A percentile compares a stretch with the other conserved stretches of the same genome.
Conservation (phyloP, 2,113 vertebrate genomes). For the Rhinogobius similis region DNA sequence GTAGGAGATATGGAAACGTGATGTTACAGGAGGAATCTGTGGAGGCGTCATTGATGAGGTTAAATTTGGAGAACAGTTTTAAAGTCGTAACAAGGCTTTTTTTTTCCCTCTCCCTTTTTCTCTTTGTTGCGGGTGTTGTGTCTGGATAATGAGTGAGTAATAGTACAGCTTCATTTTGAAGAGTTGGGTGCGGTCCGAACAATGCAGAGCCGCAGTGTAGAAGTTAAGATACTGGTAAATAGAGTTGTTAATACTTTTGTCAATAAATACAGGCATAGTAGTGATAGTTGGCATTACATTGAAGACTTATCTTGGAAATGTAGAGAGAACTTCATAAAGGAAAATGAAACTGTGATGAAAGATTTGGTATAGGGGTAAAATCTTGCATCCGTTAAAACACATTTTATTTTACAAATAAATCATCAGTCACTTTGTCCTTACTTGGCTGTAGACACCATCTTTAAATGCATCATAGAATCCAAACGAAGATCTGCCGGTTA, state of each 20-base stretch:
- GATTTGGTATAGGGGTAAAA: no score
- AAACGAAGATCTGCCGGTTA: background rate
- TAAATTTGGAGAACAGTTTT: background rate
- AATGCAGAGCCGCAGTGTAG: background rate
- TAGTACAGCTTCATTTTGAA: background rate
- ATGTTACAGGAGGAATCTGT: background rate
- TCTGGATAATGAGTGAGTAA: background rate
- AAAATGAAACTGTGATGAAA: background rate
- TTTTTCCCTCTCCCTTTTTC: no score
- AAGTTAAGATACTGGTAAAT: background rate
- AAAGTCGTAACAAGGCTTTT: background rate
- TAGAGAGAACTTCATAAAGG: background rate
- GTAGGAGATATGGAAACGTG: conserved; percentile 1
- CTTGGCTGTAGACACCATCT: background rate
- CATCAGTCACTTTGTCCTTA: no score
- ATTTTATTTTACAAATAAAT: no score
- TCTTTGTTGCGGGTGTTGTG: background rate
- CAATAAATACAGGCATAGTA: background rate
- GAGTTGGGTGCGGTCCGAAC: background rate
- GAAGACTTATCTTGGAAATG: background rate
- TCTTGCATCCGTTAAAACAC: no score
- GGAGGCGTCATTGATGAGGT: background rate
- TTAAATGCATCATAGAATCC: background rate
- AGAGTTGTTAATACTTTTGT: background rate
- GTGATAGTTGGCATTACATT: background rate